These are phyloP conservation scores for Rynchops niger DNA, from an alignment of 2,113 vertebrate species.

Conservation along the genomic window DNA sequence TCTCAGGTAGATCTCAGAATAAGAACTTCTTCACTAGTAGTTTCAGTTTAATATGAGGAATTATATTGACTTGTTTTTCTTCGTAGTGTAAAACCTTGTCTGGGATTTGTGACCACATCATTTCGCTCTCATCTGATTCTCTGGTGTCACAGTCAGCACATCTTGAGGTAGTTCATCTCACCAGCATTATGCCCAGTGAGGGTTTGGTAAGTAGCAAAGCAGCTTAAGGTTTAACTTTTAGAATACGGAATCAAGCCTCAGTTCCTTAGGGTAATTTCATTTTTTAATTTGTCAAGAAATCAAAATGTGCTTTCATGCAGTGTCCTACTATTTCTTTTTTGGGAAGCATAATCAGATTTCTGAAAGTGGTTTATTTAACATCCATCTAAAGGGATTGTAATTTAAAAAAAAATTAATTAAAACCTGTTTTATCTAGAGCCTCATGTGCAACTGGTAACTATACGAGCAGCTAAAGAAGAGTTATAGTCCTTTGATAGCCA, in stretches of 20 bases:
- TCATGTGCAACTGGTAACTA: neutral
- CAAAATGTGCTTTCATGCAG: neutral
- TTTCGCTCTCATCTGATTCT: constrained; percentile 89
- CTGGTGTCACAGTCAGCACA: constrained; percentile 87
- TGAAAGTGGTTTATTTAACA: neutral
- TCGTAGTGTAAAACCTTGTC: constrained; percentile 90
- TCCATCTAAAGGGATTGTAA: neutral
- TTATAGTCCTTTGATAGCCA: neutral
- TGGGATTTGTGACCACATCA: constrained; percentile 94
- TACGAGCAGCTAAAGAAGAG: neutral
- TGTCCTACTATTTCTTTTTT: neutral
- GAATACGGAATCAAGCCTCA: neutral
- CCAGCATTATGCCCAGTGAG: constrained; percentile 88
- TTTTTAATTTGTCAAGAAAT: neutral
- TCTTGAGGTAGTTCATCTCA: constrained; percentile 85
- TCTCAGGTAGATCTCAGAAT: neutral
- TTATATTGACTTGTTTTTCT: neutral
- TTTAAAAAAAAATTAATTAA: neutral
- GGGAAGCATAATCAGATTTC: neutral
- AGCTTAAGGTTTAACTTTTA: neutral
- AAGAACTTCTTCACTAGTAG: neutral
- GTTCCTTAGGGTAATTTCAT: neutral
- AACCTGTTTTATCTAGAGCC: neutral
- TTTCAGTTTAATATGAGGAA: neutral
- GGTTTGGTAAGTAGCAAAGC: constrained; percentile 82